Conservation (phyloP, 2,797 vertebrate species). For the Coregonus ussuriensis region DNA sequence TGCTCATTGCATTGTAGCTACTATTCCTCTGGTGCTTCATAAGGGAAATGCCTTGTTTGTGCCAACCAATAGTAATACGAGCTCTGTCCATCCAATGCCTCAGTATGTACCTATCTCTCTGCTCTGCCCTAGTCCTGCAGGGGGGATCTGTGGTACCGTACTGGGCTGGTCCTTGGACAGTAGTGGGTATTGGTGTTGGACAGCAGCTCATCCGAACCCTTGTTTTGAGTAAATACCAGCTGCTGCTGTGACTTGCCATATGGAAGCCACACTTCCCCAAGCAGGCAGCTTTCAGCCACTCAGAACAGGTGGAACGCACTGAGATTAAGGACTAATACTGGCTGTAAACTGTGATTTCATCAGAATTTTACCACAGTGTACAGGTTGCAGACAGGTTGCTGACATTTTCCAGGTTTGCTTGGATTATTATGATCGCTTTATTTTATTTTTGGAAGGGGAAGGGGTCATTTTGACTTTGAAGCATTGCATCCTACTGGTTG, state of each 20-base stretch:
- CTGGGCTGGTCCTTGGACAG: slow-evolving; percentile 19
- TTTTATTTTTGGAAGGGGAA: not conserved
- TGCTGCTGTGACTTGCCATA: slow-evolving; percentile 43
- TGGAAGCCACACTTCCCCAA: slow-evolving; percentile 29
- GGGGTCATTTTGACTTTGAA: not conserved
- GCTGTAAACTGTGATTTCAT: slow-evolving; percentile 6
- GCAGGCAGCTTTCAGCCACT: slow-evolving; percentile 25
- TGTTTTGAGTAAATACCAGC: slow-evolving; percentile 53
- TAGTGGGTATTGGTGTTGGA: slow-evolving; percentile 38
- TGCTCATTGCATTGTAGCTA: slow-evolving; percentile 1
- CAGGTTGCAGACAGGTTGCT: not conserved
- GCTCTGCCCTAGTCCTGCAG: not conserved
- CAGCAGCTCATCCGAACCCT: slow-evolving; percentile 29
- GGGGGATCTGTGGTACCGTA: not conserved
- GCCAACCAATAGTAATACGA: slow-evolving; percentile 12
- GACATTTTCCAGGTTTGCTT: not conserved
- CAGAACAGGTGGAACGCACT: slow-evolving; percentile 38
- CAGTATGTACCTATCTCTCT: not conserved
- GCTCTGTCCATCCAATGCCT: not conserved
- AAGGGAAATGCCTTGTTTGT: not conserved
- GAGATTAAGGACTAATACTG: slow-evolving; percentile 27
- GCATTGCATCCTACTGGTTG: not conserved
- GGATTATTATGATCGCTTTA: slow-evolving; percentile 1
- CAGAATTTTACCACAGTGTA: not conserved
- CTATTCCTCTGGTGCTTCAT: slow-evolving; percentile 37